Percentiles rank a stretch among this genome's conserved stretches.
These are phyloP conservation scores for Deroptyus accipitrinus DNA, from an alignment of 2,113 vertebrate species.

Conservation along the genomic window DNA sequence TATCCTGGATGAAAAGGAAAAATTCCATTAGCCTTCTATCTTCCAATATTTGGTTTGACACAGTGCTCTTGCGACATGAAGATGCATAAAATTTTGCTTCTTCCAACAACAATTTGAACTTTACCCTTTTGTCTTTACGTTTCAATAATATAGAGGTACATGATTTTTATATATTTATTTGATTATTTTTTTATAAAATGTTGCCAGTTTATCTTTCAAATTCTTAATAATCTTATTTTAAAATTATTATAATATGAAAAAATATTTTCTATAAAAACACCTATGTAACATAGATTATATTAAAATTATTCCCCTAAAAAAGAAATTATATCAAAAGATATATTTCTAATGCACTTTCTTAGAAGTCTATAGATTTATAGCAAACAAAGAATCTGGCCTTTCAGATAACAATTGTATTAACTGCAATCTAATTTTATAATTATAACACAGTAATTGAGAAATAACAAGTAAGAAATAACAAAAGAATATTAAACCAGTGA, in stretches of 20 bases:
- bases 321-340: not conserved
- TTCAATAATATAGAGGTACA: not conserved
- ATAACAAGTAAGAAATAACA: not conserved
- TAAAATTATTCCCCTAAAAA: not conserved
- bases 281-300: not conserved
- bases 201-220: not conserved
- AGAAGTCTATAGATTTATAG: not conserved
- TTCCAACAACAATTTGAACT: not conserved
- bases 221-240: not conserved
- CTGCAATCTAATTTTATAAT: not conserved
- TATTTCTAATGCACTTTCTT: not conserved
- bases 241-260: not conserved
- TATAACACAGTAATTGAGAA: not conserved
- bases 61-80: not conserved
- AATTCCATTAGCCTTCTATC: not conserved
- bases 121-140: not conserved
- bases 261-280: not conserved
- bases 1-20: constrained; percentile 27
- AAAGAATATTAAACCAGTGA: not conserved
- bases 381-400: not conserved
- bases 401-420: not conserved
- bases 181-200: not conserved
- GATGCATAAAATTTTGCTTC: not conserved
- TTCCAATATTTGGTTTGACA: constrained; percentile 38
- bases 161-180: not conserved